Evolutionary conservation across 2,113 vertebrate genomes (phyloP).

Genomic region (Martes martes): DNA sequence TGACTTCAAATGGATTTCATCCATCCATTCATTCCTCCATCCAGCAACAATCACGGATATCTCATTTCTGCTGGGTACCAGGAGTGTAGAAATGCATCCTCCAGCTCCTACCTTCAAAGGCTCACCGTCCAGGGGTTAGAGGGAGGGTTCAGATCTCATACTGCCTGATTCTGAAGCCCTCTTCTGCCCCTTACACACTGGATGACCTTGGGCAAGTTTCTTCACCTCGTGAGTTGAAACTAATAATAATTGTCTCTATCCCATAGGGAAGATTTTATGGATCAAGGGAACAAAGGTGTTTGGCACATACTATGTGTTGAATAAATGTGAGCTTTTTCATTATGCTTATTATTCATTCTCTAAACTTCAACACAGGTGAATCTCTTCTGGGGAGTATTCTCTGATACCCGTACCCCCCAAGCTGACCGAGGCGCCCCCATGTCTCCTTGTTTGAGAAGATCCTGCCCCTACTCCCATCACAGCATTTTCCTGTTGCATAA

Average conservation of each 20-base stretch:
- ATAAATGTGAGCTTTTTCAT: background rate
- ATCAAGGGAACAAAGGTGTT: background rate
- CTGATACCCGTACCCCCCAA: background rate
- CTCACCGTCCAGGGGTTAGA: background rate
- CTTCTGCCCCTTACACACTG: background rate
- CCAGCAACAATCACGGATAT: background rate
- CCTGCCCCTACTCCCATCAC: background rate
- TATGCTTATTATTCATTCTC: background rate
- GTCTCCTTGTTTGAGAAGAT: background rate
- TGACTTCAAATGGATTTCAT: background rate
- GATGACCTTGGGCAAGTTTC: background rate
- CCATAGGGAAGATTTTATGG: background rate
- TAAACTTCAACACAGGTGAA: background rate
- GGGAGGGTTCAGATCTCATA: background rate
- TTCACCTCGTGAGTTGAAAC: background rate
- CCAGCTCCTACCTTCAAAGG: background rate
- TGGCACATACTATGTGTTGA: background rate
- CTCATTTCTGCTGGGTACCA: background rate
- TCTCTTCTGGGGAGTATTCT: background rate
- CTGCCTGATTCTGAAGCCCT: background rate
- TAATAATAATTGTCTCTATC: background rate
- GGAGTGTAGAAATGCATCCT: background rate
- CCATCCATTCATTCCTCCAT: background rate
- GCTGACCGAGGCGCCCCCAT: background rate
- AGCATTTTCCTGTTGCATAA: background rate